Percentiles rank a stretch among this genome's conserved stretches.
Conservation (phyloP, 1,140 invertebrate genomes). For the Helicoverpa zea region DNA sequence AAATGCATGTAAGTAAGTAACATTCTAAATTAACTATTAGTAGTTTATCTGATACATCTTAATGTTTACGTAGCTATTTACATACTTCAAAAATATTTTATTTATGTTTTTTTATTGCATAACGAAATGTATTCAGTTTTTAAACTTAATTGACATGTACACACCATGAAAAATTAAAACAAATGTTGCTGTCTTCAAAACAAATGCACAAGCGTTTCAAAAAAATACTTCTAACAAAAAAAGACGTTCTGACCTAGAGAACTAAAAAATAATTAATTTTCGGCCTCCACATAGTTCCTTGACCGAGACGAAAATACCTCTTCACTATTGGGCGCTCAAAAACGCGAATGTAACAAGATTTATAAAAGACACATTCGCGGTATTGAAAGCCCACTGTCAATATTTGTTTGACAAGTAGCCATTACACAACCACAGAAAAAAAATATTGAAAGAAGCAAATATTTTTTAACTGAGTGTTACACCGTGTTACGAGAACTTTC, state of each 20-base stretch:
- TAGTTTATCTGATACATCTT: background rate
- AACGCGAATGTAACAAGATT: background rate
- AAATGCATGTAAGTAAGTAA: constrained; percentile 56
- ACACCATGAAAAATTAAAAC: background rate
- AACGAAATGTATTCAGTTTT: too few species aligned
- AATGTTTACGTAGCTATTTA: too few species aligned
- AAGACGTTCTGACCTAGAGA: constrained; percentile 52
- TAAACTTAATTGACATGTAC: background rate
- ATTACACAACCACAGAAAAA: constrained; percentile 29
- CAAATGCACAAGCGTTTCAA: background rate
- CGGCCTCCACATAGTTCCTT: constrained; percentile 51
- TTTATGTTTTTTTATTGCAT: too few species aligned
- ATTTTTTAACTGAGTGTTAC: constrained; percentile 23
- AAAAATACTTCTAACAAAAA: constrained; percentile 34
- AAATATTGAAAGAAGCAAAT: constrained; percentile 16
- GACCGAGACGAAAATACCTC: constrained; percentile 55
- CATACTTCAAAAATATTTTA: too few species aligned
- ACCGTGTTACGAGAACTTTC: constrained; percentile 41
- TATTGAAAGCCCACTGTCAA: background rate
- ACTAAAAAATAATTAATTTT: constrained; percentile 45
- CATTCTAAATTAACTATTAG: constrained; percentile 3
- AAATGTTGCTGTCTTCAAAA: constrained; percentile 8
- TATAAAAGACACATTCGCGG: background rate
- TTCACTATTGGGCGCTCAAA: background rate
- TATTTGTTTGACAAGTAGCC: background rate